These are phyloP conservation scores for Dasysyrphus albostriatus DNA, from an alignment of 2,888 invertebrate species.

Conservation along the genomic window DNA sequence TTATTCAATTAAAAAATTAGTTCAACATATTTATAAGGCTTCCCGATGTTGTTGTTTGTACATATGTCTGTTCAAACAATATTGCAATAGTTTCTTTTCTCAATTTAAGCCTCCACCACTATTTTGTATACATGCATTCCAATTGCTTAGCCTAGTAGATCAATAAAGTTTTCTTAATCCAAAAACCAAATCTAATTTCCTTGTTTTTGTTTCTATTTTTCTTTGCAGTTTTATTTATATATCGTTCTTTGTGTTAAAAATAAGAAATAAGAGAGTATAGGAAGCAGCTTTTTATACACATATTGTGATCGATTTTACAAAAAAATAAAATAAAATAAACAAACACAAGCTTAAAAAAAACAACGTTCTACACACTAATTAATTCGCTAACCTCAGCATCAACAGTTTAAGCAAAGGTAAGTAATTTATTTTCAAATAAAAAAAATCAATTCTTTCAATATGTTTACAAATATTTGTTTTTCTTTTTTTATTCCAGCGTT, in stretches of 20 bases:
- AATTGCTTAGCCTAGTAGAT: constrained; percentile 40
- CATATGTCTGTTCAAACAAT: background rate
- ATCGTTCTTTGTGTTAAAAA: constrained; percentile 67
- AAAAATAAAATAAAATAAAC: constrained; percentile 23
- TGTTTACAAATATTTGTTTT: background rate
- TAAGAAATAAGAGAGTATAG: constrained; percentile 64
- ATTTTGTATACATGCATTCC: constrained; percentile 41
- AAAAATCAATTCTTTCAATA: background rate
- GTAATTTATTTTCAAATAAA: background rate
- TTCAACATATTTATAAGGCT: constrained; percentile 40
- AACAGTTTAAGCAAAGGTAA: constrained; percentile 60
- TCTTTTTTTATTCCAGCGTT: constrained; percentile 56
- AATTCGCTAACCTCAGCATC: constrained; percentile 52
- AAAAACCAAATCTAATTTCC: constrained; percentile 45
- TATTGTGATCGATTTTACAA: constrained; percentile 75
- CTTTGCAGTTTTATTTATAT: constrained; percentile 70
- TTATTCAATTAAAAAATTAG: constrained; percentile 61
- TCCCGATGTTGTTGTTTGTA: background rate
- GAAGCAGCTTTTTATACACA: constrained; percentile 61
- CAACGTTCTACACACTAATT: constrained; percentile 52
- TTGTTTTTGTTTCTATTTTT: constrained; percentile 38
- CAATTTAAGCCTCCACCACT: background rate
- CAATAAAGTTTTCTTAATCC: constrained; percentile 50
- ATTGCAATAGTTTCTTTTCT: background rate
- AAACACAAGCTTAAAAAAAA: constrained; percentile 61